These are phyloP conservation scores for Hydriomena furcata DNA, from an alignment of 2,888 invertebrate genomes.

Conservation along the genomic window DNA sequence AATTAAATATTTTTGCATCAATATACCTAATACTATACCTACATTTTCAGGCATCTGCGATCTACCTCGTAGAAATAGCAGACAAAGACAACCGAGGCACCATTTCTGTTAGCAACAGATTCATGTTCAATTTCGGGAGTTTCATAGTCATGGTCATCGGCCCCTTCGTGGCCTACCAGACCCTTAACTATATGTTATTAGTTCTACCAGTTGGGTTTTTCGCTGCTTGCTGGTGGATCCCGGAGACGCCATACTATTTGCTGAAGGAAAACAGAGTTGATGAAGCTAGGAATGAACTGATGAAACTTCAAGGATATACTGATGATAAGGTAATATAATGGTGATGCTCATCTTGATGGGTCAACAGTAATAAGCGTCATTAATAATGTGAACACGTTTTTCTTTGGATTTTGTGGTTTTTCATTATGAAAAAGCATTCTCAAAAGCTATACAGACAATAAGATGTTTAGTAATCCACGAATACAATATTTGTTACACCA, in stretches of 20 bases:
- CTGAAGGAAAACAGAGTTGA: constrained; percentile 76
- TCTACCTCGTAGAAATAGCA: constrained; percentile 74
- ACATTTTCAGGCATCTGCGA: constrained; percentile 66
- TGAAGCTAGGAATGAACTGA: constrained; percentile 66
- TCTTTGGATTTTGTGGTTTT: too few relatives aligned
- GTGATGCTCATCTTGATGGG: too few relatives aligned
- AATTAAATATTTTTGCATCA: too few relatives aligned
- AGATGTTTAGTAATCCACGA: too few relatives aligned
- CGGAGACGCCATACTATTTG: constrained; percentile 84
- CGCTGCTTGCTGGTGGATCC: constrained; percentile 77
- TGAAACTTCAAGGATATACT: constrained; percentile 59
- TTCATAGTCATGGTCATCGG: constrained; percentile 67
- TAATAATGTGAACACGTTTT: too few relatives aligned
- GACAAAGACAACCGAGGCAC: constrained; percentile 73
- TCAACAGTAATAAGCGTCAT: too few relatives aligned
- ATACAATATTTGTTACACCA: too few relatives aligned
- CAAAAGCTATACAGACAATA: too few relatives aligned
- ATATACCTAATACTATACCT: too few relatives aligned
- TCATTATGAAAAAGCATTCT: too few relatives aligned
- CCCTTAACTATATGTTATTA: constrained; percentile 68
- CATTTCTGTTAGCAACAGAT: constrained; percentile 56
- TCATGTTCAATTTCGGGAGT: constrained; percentile 65
- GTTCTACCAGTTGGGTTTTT: constrained; percentile 73
- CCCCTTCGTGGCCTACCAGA: constrained; percentile 59
- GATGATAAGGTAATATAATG: constrained; percentile 48